Evolutionary conservation across 2,888 invertebrate species (phyloP), one percentile per base, ranked within the genome.

Genomic region (Xylota sylvarum): DNA sequence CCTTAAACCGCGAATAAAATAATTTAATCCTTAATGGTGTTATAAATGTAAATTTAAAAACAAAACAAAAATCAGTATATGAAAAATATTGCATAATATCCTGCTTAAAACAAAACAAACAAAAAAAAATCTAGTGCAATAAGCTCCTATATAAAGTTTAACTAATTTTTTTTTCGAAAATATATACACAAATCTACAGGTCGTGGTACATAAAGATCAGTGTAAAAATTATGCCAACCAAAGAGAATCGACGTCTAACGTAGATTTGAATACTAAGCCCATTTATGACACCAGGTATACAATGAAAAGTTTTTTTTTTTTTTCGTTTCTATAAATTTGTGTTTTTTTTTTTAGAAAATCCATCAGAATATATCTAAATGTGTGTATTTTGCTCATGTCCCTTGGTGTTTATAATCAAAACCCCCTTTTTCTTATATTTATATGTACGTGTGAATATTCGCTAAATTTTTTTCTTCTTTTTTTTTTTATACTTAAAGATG

Each of bases 201-300:
- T 92, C 89, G 90, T 91, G 90, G 89, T 89, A 87, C 90, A 90
- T 91, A 91, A 90, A 91, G 91, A 92, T 89, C 91, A 90, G 77
- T 88, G 88, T 86, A 76, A 88, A 87, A 88, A 84, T 85, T 87
- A 88, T 86, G 87, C 73, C 89, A 89, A 76, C 89, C 78, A 88
- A 88, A 88, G 88, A 70, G 89, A 88, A 76, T 88, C 89, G 88
- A 88, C 89, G 84, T 85, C 88, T 88, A 88, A 88, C 79, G 88
- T 89, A 88, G 88, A 89, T 88, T 89, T 89, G 88, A 88, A 88
- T 85, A 82, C 89, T 87, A 89, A 89, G 88, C 88, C 89, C 88
- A 88, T 89, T 89, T 88, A 89, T 89, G 90, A 90, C 88, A 90
- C 90, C 88, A 90, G 90, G 90, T 90, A 89, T 87, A 88, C 88